Evolutionary conservation across 1,140 invertebrate genomes (phyloP), one percentile per base, ranked within the genome.

Genomic region (Triops longicaudatus): DNA sequence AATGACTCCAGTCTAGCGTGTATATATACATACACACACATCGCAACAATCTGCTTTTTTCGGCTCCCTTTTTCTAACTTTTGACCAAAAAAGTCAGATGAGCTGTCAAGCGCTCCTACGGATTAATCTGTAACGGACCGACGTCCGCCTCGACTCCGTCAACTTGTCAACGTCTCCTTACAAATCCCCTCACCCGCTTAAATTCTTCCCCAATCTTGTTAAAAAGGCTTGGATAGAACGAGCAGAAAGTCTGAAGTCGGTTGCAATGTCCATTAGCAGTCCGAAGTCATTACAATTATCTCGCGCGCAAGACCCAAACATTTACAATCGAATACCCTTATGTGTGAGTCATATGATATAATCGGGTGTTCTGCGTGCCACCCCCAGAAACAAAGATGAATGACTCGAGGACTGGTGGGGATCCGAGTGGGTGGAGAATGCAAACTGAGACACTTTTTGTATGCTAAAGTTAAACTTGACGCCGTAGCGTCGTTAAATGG

Each of bases 81-180:
- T 63, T 63, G 50, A 63, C 50, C 50, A 63, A 63, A 63, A 63
- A 63, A 63, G 50, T 63, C 50, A 63, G 50, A 63, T 63, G 50
- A 63, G 17, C 50, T 63, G 50, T 63, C 50, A 63, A 63, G 50
- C 50, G 50, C 50, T 17, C 50, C 50, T 63, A 63, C 50, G 50
- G 50, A 63, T 63, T 63, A 63, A 63, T 63, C 50, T 63, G 50
- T 63, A 63, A 63, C 50, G 22, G 50, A 63, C 50, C 50, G 50
- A 63, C 50, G 50, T 63, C 50, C 50, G 22, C 50, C 14, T 22
- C 50, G 50, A 63, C 50, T 63, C n/a, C 50, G 50, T 63, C 50
- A 63, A 63, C 50, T 63, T 63, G 50, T 63, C 50, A 63, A 63
- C 50, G 50, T 63, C 50, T 63, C 22, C 50, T 63, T 63, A 63